A percentile compares a stretch with the other conserved stretches of the same genome.
These are phyloP conservation scores for Aphelinus atriplicis DNA, from an alignment of 1,140 invertebrate genomes.

Conservation along the genomic window DNA sequence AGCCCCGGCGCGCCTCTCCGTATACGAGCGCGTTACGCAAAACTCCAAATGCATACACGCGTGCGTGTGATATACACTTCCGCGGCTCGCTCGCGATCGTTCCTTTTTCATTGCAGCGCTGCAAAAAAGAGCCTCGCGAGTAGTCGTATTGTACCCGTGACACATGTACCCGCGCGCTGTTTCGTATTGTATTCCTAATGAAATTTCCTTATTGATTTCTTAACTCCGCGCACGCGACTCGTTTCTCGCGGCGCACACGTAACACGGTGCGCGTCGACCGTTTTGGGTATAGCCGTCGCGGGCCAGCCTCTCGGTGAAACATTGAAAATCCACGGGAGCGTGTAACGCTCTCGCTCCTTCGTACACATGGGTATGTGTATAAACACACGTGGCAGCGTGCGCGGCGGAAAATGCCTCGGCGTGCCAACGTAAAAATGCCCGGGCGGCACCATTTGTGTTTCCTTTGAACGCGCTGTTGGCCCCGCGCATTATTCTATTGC, in stretches of 20 bases:
- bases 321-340: too few relatives aligned
- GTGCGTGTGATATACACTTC: too few relatives aligned
- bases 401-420: too few relatives aligned
- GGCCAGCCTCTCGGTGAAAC: too few relatives aligned
- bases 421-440: neutral
- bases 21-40: constrained; percentile 10
- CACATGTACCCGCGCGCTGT: constrained; percentile 2
- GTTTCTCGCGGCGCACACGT: too few relatives aligned
- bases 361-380: neutral
- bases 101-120: neutral
- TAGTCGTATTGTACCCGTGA: neutral
- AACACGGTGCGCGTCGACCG: too few relatives aligned
- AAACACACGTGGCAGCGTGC: too few relatives aligned
- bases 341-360: neutral
- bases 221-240: neutral
- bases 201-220: constrained; percentile 17
- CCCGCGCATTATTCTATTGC: constrained; percentile 8
- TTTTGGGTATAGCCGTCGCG: too few relatives aligned
- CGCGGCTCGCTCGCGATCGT: neutral
- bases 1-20: neutral
- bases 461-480: neutral
- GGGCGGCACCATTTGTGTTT: constrained; percentile 14
- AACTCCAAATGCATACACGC: constrained; percentile 27
- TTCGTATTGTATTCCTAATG: constrained; percentile 17
- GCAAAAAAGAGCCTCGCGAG: neutral